phyloP scores from a whole-genome alignment of 37 sponge, comb jelly and placozoan genomes.

The Spongia lamella region DNA sequence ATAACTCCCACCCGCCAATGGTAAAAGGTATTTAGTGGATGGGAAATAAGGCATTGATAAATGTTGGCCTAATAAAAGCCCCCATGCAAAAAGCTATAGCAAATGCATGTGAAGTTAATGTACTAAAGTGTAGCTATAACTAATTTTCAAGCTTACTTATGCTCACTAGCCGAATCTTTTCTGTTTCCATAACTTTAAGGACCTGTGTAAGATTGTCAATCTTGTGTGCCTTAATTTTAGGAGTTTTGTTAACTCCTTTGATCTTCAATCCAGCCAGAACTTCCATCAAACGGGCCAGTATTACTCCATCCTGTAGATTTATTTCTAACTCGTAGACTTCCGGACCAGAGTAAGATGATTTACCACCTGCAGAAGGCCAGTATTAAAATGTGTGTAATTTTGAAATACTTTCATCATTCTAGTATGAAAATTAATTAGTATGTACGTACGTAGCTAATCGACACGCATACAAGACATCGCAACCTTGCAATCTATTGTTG shows the following conservation, averaged over 20 bases:
- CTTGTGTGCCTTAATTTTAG: constrained; percentile 64
- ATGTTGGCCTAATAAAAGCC: too few relatives aligned
- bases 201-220: constrained; percentile 65
- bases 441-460: too few relatives aligned
- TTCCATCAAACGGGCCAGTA: constrained; percentile 64
- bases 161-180: constrained; percentile 55
- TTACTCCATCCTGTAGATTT: constrained; percentile 62
- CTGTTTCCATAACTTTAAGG: constrained; percentile 43
- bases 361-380: constrained; percentile 1
- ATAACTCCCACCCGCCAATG: too few relatives aligned
- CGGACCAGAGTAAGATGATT: constrained; percentile 25
- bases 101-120: too few relatives aligned
- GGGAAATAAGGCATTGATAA: too few relatives aligned
- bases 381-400: neutral
- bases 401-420: too few relatives aligned
- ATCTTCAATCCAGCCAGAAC: constrained; percentile 53
- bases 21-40: too few relatives aligned
- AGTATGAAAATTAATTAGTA: too few relatives aligned
- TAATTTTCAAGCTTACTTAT: constrained; percentile 78
- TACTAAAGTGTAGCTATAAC: too few relatives aligned
- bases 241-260: constrained; percentile 40
- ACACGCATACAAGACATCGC: neutral
- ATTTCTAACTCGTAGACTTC: constrained; percentile 14
- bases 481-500: constrained; percentile 50
- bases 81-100: too few relatives aligned